A percentile compares a stretch with the other conserved stretches of the same genome.
phyloP scores from a whole-genome alignment of 2,888 invertebrate species.

The Agrypnus murinus region DNA sequence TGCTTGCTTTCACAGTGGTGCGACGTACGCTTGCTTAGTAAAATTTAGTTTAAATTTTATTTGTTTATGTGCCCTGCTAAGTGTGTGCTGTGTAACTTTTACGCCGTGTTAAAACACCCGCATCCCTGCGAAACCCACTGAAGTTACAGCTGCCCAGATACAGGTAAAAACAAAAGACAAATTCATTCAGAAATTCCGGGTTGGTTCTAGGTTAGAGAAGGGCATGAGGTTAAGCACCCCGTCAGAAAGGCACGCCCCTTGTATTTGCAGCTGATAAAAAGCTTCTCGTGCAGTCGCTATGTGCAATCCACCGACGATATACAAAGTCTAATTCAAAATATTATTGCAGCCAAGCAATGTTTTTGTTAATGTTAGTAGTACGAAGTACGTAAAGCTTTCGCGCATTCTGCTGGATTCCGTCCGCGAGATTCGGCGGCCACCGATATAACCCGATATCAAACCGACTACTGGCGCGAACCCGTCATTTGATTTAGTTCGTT shows the following conservation, averaged over 20 bases:
- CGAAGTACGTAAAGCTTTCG: slow-evolving; percentile 46
- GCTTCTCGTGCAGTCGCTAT: slow-evolving; percentile 25
- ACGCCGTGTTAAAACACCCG: slow-evolving; percentile 61
- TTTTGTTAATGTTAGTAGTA: slow-evolving; percentile 56
- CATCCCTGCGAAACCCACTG: slow-evolving; percentile 58
- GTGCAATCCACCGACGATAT: slow-evolving; percentile 31
- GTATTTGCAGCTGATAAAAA: slow-evolving; percentile 48
- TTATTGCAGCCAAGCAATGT: slow-evolving; percentile 38
- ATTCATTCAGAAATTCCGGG: slow-evolving; percentile 57
- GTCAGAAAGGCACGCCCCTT: slow-evolving; percentile 65
- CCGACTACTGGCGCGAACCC: slow-evolving; percentile 37
- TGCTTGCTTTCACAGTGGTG: slow-evolving; percentile 82
- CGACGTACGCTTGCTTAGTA: slow-evolving; percentile 73
- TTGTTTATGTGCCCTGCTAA: slow-evolving; percentile 71
- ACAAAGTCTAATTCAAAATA: slow-evolving; percentile 34
- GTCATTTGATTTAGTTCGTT: slow-evolving; percentile 46
- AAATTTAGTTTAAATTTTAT: slow-evolving; percentile 70
- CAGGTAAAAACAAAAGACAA: slow-evolving; percentile 59
- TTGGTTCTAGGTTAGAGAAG: slow-evolving; percentile 67
- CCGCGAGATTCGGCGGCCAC: slow-evolving; percentile 35
- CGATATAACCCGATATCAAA: slow-evolving; percentile 41
- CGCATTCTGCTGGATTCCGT: slow-evolving; percentile 50
- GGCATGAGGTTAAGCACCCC: slow-evolving; percentile 68
- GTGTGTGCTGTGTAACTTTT: slow-evolving; percentile 67
- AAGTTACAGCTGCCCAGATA: slow-evolving; percentile 55